phyloP scores from a whole-genome alignment of 1,140 invertebrate species.

The Drepana arcuata region DNA sequence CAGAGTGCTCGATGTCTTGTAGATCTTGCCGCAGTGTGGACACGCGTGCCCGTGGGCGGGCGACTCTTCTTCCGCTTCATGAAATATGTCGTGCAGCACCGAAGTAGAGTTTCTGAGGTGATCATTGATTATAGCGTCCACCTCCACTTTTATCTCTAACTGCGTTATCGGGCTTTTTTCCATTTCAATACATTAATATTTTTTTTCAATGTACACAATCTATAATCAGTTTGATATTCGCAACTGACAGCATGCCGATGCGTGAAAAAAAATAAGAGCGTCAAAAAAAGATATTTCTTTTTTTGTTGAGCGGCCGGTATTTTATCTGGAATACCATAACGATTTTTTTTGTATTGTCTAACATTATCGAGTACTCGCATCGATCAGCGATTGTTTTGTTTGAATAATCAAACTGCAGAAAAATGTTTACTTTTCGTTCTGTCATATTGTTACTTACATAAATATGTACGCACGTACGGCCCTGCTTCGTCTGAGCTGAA shows the following conservation, averaged over 20 bases:
- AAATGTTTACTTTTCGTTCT: too few relatives aligned
- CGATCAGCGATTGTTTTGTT: too few relatives aligned
- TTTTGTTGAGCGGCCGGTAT: constrained; percentile 5
- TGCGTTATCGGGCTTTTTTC: constrained; percentile 11
- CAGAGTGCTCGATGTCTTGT: constrained; percentile 33
- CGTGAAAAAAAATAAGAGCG: constrained; percentile 10
- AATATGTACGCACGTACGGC: too few relatives aligned
- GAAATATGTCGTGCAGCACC: constrained; percentile 37
- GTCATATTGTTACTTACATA: too few relatives aligned
- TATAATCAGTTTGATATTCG: too few relatives aligned
- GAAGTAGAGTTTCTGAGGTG: constrained; percentile 33
- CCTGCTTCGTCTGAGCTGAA: too few relatives aligned
- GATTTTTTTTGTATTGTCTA: too few relatives aligned
- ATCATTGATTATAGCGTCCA: constrained; percentile 35
- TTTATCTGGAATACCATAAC: too few relatives aligned
- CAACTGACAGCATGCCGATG: too few relatives aligned
- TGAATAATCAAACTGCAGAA: too few relatives aligned
- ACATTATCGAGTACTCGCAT: too few relatives aligned
- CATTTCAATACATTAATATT: constrained; percentile 14
- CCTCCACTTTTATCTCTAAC: constrained; percentile 31
- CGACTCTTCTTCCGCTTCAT: constrained; percentile 6
- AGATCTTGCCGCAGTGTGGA: constrained; percentile 33
- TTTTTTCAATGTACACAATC: constrained; percentile 4
- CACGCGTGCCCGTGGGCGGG: constrained; percentile 18
- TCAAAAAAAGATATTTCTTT: constrained; percentile 9